Conservation (phyloP, 2,888 invertebrate species). For the Barypeithes pellucidus region DNA sequence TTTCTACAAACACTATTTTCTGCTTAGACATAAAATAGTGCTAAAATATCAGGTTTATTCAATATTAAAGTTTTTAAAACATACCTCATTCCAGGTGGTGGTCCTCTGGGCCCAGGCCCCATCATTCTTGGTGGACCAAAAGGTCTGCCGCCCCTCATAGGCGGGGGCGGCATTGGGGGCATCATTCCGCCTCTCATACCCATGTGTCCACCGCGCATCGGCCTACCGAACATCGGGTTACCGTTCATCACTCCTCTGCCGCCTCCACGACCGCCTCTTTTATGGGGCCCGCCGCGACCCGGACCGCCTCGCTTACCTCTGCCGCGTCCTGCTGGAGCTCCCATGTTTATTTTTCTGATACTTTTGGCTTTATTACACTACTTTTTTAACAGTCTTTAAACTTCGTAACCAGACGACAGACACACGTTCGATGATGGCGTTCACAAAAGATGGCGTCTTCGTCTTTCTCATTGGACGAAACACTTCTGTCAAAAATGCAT, state of each 20-base stretch:
- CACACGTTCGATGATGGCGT: not conserved
- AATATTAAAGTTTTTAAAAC: conserved; percentile 1
- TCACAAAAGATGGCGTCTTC: not conserved
- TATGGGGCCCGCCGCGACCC: conserved; percentile 57
- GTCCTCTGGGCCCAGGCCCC: conserved; percentile 59
- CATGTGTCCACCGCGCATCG: conserved; percentile 53
- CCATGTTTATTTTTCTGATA: conserved; percentile 55
- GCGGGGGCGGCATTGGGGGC: conserved; percentile 59
- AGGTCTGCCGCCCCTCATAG: conserved; percentile 53
- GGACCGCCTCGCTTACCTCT: conserved; percentile 57
- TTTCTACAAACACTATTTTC: too few relatives aligned
- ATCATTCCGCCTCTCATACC: conserved; percentile 63
- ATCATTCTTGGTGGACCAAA: conserved; percentile 58
- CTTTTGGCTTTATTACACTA: conserved; percentile 1
- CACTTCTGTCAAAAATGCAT: not conserved
- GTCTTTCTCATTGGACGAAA: not conserved
- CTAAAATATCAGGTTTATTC: too few relatives aligned
- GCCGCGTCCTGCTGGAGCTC: conserved; percentile 60
- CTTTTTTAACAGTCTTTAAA: not conserved
- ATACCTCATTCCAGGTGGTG: conserved; percentile 55
- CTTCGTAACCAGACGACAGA: not conserved
- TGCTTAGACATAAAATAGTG: too few relatives aligned
- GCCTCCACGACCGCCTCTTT: conserved; percentile 51
- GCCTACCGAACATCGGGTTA: conserved; percentile 52
- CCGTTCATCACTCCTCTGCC: conserved; percentile 57